Percentiles rank a stretch among this genome's conserved stretches.
phyloP scores from a whole-genome alignment of 1,140 invertebrate genomes.

The Bombyx mori region DNA sequence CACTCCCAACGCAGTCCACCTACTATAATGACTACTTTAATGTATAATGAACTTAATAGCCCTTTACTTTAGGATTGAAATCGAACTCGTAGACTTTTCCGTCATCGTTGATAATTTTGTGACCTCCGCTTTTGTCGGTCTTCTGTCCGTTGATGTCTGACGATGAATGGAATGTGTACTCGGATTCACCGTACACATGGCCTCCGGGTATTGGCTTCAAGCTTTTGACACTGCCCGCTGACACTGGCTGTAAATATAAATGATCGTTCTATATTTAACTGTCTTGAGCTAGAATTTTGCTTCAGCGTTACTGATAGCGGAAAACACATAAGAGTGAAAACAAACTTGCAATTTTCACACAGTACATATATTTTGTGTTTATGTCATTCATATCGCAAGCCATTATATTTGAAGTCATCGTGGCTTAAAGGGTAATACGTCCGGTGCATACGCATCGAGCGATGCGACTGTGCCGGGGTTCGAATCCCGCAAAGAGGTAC shows the following conservation, averaged over 20 bases:
- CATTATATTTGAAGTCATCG: too few species aligned
- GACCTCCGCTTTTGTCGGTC: constrained; percentile 23
- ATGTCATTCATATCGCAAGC: too few species aligned
- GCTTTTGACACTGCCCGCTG: constrained; percentile 18
- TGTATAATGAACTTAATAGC: not conserved
- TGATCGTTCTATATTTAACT: not conserved
- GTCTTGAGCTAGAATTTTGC: not conserved
- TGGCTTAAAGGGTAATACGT: too few species aligned
- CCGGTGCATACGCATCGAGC: too few species aligned
- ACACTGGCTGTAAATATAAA: constrained; percentile 2
- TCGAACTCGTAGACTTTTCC: constrained; percentile 29
- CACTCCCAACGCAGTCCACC: too few species aligned
- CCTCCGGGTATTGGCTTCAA: constrained; percentile 27
- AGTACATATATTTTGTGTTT: too few species aligned
- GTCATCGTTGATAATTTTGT: constrained; percentile 35
- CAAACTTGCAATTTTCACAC: too few species aligned
- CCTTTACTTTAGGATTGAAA: constrained; percentile 12
- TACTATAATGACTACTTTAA: too few species aligned
- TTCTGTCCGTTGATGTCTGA: constrained; percentile 32
- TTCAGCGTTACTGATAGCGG: too few species aligned
- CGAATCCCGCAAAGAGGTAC: too few species aligned
- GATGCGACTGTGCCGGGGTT: too few species aligned
- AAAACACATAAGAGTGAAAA: too few species aligned
- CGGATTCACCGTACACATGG: constrained; percentile 36
- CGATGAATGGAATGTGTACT: constrained; percentile 27